A percentile compares a stretch with the other conserved stretches of the same genome.
Conservation (phyloP, 2,113 vertebrate genomes). For the Scytalopus superciliaris region DNA sequence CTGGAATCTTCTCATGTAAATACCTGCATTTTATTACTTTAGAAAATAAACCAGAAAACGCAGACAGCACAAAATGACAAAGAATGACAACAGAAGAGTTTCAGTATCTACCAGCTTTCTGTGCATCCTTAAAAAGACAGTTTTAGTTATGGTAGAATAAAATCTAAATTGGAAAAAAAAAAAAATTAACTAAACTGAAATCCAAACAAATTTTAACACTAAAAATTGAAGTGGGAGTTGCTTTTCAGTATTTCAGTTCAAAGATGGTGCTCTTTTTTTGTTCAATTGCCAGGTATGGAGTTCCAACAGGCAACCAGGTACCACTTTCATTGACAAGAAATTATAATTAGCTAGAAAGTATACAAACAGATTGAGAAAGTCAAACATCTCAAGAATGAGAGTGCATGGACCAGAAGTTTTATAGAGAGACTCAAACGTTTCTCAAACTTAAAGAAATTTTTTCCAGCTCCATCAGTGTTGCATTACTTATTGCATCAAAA, state of each 20-base stretch:
- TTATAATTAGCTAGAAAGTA: neutral
- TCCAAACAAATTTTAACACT: neutral
- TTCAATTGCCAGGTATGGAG: neutral
- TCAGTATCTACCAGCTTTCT: neutral
- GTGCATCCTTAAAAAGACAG: neutral
- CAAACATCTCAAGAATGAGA: neutral
- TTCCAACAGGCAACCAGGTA: neutral
- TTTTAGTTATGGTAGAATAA: neutral
- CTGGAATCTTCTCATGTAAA: neutral
- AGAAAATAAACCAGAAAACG: neutral
- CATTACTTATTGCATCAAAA: neutral
- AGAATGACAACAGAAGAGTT: neutral
- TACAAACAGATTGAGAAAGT: neutral
- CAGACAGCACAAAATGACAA: neutral
- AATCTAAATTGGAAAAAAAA: neutral
- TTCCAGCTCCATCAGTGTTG: neutral
- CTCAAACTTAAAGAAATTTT: neutral
- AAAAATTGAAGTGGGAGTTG: neutral
- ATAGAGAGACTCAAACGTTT: rapidly evolving
- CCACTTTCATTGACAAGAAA: neutral
- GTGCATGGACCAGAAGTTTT: neutral
- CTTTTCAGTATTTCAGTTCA: neutral
- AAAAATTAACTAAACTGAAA: neutral
- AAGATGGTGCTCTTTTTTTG: neutral
- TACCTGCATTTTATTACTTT: neutral